A percentile compares a stretch with the other conserved stretches of the same genome.
These are phyloP conservation scores for Neoaliturus tenellus DNA, from an alignment of 2,888 invertebrate genomes.

Conservation along the genomic window DNA sequence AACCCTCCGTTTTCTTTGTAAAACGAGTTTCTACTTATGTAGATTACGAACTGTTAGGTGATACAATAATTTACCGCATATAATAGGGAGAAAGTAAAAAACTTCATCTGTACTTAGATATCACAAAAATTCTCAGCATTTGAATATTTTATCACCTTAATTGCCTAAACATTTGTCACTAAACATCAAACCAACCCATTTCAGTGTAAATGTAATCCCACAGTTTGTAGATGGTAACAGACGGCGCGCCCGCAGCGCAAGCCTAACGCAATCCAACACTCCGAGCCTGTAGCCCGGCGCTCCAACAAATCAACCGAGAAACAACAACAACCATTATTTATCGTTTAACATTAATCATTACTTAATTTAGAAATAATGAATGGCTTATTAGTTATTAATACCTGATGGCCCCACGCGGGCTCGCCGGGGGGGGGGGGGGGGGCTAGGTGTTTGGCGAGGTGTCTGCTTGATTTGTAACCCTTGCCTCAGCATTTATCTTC, in stretches of 20 bases:
- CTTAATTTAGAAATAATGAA: constrained; percentile 53
- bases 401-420: constrained; percentile 5
- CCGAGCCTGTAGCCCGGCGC: too few relatives aligned
- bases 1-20: too few relatives aligned
- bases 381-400: constrained; percentile 52
- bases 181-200: too few relatives aligned
- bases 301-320: not conserved
- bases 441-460: constrained; percentile 16
- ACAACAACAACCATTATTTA: constrained; percentile 35
- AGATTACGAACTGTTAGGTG: too few relatives aligned
- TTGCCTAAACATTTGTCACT: too few relatives aligned
- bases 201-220: too few relatives aligned
- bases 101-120: too few relatives aligned
- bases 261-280: not conserved
- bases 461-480: constrained; percentile 35
- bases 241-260: not conserved
- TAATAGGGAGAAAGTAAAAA: too few relatives aligned
- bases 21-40: too few relatives aligned
- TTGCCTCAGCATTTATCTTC: constrained; percentile 26
- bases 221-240: not conserved
- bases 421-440: not conserved
- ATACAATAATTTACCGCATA: too few relatives aligned
- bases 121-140: too few relatives aligned
- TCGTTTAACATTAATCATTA: constrained; percentile 45
- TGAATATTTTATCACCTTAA: too few relatives aligned